A percentile compares a stretch with the other conserved stretches of the same genome.
Evolutionary conservation across 1,140 invertebrate genomes (phyloP).

Genomic region (Habropoda laboriosa): DNA sequence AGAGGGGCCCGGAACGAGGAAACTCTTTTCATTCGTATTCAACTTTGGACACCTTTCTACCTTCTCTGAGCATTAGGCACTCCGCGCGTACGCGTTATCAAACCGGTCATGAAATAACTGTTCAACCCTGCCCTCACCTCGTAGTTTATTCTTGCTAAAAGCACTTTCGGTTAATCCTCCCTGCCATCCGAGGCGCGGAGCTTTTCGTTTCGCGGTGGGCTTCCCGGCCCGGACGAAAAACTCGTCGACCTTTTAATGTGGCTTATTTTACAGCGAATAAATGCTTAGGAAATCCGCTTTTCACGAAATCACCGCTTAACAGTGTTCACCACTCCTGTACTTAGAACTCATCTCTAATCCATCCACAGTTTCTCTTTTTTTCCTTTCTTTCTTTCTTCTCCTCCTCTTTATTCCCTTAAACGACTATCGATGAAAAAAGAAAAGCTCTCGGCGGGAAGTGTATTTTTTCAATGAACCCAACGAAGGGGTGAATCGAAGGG

Average conservation of each 20-base stretch:
- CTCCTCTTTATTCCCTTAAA: background rate
- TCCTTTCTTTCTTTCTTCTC: background rate
- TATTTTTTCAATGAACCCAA: background rate
- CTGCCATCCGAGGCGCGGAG: background rate
- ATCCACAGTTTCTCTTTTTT: background rate
- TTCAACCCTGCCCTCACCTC: background rate
- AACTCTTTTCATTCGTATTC: background rate
- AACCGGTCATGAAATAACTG: background rate
- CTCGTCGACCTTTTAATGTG: constrained; percentile 19
- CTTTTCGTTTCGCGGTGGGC: constrained; percentile 10
- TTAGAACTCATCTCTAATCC: background rate
- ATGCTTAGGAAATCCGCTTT: background rate
- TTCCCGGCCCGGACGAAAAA: background rate
- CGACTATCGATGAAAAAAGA: background rate
- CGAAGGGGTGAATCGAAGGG: background rate
- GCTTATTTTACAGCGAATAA: constrained; percentile 4
- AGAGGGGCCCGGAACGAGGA: background rate
- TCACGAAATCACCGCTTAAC: background rate
- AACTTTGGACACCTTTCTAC: background rate
- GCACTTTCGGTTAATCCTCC: constrained; percentile 30
- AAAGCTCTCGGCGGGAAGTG: background rate
- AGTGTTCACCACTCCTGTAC: background rate
- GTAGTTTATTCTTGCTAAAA: constrained; percentile 36
- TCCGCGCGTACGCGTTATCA: background rate
- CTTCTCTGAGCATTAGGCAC: background rate